Conservation (phyloP, 2,113 vertebrate genomes). For the Puntigrus tetrazona region DNA sequence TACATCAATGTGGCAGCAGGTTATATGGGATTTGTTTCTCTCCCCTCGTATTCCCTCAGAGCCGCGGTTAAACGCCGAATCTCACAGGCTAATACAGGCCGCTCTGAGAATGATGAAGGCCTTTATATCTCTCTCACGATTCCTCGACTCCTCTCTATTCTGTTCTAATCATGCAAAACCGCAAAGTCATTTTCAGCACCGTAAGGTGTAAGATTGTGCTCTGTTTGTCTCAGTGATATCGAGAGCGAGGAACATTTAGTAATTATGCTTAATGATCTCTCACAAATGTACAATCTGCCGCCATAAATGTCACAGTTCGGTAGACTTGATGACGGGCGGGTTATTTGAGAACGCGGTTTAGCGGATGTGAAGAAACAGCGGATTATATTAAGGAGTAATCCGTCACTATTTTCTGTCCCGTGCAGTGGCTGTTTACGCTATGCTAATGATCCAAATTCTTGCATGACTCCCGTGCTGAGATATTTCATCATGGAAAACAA, state of each 20-base stretch:
- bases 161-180: conserved; percentile 17
- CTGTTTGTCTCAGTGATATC: neutral
- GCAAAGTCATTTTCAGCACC: conserved; percentile 8
- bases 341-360: conserved; percentile 27
- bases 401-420: conserved; percentile 5
- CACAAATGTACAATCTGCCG: conserved; percentile 32
- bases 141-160: neutral
- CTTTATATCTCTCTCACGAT: neutral
- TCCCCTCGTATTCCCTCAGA: conserved; percentile 23
- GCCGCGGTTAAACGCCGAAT: neutral
- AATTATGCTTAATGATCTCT: conserved; percentile 42
- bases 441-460: conserved; percentile 72
- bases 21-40: neutral
- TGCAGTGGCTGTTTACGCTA: neutral
- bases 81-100: neutral
- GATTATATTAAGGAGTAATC: conserved; percentile 29
- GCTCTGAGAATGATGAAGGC: neutral
- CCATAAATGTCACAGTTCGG: conserved; percentile 41
- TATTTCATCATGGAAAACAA: conserved; percentile 73
- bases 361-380: conserved; percentile 26
- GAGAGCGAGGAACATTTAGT: conserved; percentile 34
- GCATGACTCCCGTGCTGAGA: conserved; percentile 63
- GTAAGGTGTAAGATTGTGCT: conserved; percentile 4
- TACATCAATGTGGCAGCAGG: neutral
- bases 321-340: conserved; percentile 26